Conservation (phyloP, 2,888 invertebrate genomes). For the Dynastes grantii region DNA sequence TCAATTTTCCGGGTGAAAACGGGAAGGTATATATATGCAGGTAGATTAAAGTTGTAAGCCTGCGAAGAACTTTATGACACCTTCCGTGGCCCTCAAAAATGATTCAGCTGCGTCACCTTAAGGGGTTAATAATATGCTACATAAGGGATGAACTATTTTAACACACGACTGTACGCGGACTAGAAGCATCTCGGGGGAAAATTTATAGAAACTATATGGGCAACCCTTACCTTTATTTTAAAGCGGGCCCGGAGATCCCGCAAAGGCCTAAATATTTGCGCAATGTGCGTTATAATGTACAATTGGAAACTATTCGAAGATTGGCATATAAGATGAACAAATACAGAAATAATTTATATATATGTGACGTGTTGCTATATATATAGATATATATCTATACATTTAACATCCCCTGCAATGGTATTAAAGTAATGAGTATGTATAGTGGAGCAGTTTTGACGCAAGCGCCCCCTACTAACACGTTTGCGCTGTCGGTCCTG, state of each 20-base stretch:
- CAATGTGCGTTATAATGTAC: conserved; percentile 3
- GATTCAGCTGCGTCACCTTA: conserved; percentile 10
- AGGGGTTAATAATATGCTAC: conserved; percentile 15
- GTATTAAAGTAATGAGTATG: conserved; percentile 66
- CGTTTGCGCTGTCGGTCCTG: conserved; percentile 60
- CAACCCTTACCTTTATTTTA: conserved; percentile 21
- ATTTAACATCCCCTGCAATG: conserved; percentile 60
- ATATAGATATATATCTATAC: conserved; percentile 27
- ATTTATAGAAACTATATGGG: conserved; percentile 28
- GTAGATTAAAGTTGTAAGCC: conserved; percentile 18
- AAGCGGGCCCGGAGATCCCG: neutral
- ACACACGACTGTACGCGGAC: conserved; percentile 13
- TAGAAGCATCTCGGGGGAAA: conserved; percentile 8
- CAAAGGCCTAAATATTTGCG: conserved; percentile 1
- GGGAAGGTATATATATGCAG: neutral
- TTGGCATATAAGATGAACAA: conserved; percentile 11
- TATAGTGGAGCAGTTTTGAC: conserved; percentile 55
- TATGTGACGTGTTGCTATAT: conserved; percentile 28
- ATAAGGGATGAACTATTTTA: conserved; percentile 13
- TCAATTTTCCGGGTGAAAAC: conserved; percentile 9
- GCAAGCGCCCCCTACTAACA: conserved; percentile 58
- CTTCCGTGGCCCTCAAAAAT: conserved; percentile 12
- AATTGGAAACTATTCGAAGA: conserved; percentile 30
- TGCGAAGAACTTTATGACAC: neutral
- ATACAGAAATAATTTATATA: conserved; percentile 32